Evolutionary conservation across 1,140 invertebrate genomes (phyloP).

Genomic region (Aradophagus sp.): DNA sequence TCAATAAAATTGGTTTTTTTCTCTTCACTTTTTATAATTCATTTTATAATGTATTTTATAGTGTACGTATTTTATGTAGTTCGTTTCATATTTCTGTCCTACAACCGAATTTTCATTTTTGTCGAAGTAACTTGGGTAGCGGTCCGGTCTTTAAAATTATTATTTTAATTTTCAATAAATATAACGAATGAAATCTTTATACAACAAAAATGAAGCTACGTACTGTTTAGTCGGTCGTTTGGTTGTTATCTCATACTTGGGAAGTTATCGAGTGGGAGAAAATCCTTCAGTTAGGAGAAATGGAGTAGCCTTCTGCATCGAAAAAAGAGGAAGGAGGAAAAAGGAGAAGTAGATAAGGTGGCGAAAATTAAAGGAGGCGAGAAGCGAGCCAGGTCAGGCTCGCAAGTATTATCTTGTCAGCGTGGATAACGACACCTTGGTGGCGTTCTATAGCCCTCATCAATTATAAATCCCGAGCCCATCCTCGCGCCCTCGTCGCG

Average conservation of each 20-base stretch:
- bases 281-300: conserved; percentile 29
- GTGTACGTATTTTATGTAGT: too few relatives aligned
- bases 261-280: conserved; percentile 17
- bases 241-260: conserved; percentile 27
- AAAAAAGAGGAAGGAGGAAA: conserved; percentile 40
- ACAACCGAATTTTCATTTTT: too few relatives aligned
- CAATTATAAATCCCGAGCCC: conserved; percentile 69
- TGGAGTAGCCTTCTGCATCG: conserved; percentile 38
- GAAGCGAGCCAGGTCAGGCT: conserved; percentile 57
- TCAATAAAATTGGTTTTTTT: too few relatives aligned
- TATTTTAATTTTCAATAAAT: too few relatives aligned
- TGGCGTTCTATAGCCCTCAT: conserved; percentile 69
- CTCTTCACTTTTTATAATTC: too few relatives aligned
- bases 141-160: too few relatives aligned
- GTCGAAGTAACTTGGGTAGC: too few relatives aligned
- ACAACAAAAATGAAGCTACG: conserved; percentile 4
- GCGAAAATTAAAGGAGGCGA: conserved; percentile 46
- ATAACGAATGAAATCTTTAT: conserved; percentile 6
- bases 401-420: conserved; percentile 72
- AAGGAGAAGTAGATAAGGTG: too few relatives aligned
- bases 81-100: too few relatives aligned
- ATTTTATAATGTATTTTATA: too few relatives aligned
- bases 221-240: conserved; percentile 22
- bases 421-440: conserved; percentile 70
- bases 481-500: conserved; percentile 39